Percentiles rank a stretch among this genome's conserved stretches.
Evolutionary conservation across 2,797 vertebrate genomes (phyloP).

Genomic region (Pempheris klunzingeri): DNA sequence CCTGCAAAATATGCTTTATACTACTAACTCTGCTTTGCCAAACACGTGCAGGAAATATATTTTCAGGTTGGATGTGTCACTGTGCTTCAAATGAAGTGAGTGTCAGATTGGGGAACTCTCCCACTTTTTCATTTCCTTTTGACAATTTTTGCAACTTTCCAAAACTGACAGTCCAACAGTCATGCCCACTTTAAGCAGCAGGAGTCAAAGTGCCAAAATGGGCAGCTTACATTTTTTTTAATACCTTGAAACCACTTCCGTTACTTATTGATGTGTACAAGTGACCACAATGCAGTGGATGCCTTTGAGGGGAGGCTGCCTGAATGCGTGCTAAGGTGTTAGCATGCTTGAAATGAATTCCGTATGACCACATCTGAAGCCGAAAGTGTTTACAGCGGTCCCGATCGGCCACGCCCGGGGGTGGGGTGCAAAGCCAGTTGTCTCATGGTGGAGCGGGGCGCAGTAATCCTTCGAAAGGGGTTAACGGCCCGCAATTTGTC

Average conservation of each 20-base stretch:
- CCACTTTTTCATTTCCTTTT: no score
- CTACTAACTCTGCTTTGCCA: neutral
- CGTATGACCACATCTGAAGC: neutral
- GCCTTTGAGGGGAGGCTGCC: neutral
- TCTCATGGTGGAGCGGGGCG: neutral
- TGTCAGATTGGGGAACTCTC: no score
- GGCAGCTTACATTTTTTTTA: no score
- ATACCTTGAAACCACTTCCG: neutral
- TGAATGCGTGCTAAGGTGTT: neutral
- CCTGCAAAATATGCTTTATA: neutral
- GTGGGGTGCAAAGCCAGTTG: neutral
- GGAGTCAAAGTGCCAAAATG: no score
- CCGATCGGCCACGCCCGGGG: neutral
- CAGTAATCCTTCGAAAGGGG: neutral
- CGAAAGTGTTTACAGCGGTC: neutral
- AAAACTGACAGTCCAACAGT: neutral
- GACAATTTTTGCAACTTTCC: neutral
- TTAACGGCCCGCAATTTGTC: neutral
- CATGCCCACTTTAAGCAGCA: neutral
- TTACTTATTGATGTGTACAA: neutral
- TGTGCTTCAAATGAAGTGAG: neutral
- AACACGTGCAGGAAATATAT: neutral
- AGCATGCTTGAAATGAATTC: neutral
- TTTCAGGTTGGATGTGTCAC: neutral
- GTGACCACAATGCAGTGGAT: neutral